Percentiles rank a stretch among this genome's conserved stretches.
phyloP scores from a whole-genome alignment of 2,888 invertebrate genomes.

The Agrotis exclamationis region DNA sequence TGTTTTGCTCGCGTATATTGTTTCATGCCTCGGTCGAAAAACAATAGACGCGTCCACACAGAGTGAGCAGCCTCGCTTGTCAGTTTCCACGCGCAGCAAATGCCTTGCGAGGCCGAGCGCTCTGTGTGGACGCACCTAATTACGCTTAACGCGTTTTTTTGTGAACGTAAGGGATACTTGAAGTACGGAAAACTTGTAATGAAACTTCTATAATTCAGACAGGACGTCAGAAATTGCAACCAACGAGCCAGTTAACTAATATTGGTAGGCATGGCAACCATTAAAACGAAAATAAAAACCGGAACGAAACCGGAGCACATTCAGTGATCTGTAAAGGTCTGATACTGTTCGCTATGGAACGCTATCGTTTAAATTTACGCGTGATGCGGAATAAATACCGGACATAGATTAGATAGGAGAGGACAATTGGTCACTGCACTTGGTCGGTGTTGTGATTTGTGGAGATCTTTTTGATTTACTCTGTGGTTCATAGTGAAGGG shows the following conservation, averaged over 20 bases:
- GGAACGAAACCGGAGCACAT: constrained; percentile 46
- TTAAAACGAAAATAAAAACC: constrained; percentile 55
- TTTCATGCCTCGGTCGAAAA: too few species aligned
- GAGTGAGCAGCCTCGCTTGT: too few species aligned
- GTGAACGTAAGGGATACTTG: too few species aligned
- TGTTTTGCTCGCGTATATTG: too few species aligned
- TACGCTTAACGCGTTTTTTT: too few species aligned
- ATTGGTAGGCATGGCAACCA: constrained; percentile 11
- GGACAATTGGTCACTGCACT: constrained; percentile 17
- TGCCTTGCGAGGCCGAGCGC: too few species aligned
- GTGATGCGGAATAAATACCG: constrained; percentile 46
- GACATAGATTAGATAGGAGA: constrained; percentile 43
- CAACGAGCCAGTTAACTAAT: not conserved
- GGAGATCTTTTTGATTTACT: not conserved
- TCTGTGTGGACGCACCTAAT: too few species aligned
- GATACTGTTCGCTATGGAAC: constrained; percentile 59
- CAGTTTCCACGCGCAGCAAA: too few species aligned
- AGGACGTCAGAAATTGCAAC: too few species aligned
- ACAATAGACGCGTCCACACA: too few species aligned
- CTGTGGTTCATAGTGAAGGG: not conserved
- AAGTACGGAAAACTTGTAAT: too few species aligned
- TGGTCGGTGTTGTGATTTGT: constrained; percentile 4
- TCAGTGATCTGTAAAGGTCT: constrained; percentile 64
- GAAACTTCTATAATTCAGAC: too few species aligned
- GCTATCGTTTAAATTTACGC: constrained; percentile 58